Conservation (phyloP, 2,113 vertebrate species). For the Brachionichthys hirsutus region DNA sequence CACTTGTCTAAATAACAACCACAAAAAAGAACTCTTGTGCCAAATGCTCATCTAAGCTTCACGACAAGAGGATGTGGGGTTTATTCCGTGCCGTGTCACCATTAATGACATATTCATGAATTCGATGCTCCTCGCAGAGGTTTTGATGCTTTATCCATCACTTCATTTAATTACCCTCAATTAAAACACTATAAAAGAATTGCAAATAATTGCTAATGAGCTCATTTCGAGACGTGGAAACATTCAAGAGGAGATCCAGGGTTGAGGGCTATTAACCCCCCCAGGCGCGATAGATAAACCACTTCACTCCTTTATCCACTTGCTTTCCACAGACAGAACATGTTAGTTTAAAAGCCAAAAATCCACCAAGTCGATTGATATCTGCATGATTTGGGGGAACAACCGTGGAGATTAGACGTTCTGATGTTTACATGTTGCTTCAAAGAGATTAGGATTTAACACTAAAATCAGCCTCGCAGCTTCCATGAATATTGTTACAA, state of each 20-base stretch:
- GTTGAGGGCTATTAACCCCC: constrained; percentile 73
- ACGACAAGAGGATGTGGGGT: constrained; percentile 40
- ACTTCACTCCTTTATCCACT: constrained; percentile 16
- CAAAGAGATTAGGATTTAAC: background rate
- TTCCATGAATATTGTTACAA: background rate
- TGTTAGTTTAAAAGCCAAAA: constrained; percentile 23
- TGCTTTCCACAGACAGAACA: constrained; percentile 19
- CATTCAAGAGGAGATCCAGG: constrained; percentile 61
- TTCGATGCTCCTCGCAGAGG: constrained; percentile 44
- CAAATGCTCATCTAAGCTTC: constrained; percentile 48
- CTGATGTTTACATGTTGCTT: constrained; percentile 1
- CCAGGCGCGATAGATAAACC: constrained; percentile 49
- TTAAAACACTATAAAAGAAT: constrained; percentile 74
- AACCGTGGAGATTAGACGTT: background rate
- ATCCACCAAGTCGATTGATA: constrained; percentile 38
- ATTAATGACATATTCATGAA: constrained; percentile 72
- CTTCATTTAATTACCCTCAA: constrained; percentile 78
- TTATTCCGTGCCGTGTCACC: constrained; percentile 61
- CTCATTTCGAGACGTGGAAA: constrained; percentile 69
- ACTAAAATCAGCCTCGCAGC: background rate
- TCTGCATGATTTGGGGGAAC: background rate
- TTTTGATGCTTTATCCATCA: constrained; percentile 76
- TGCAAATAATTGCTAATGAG: constrained; percentile 79
- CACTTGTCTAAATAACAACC: constrained; percentile 71
- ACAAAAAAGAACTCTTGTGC: constrained; percentile 37